Evolutionary conservation across 2,797 vertebrate genomes (phyloP).

Genomic region (Poeciliopsis infans): DNA sequence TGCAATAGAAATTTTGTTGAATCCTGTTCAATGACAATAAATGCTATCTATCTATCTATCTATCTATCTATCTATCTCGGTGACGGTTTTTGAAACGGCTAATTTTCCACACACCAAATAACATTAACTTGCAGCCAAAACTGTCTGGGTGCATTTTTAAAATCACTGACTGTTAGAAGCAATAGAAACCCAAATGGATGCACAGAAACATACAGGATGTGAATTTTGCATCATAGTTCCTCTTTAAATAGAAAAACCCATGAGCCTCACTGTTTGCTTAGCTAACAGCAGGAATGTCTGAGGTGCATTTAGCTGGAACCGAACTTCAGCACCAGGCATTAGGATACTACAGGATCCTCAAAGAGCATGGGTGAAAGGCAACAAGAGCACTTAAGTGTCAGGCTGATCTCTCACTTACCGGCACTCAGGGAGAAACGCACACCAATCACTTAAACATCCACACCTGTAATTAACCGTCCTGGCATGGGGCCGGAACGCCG

Average conservation of each 20-base stretch:
- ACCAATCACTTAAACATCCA: constrained; percentile 70
- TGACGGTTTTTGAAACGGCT: no score
- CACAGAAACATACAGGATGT: no score
- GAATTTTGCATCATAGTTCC: no score
- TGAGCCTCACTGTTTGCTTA: constrained; percentile 1
- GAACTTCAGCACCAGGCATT: constrained; percentile 27
- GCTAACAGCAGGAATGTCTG: constrained; percentile 5
- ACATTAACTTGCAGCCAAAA: no score
- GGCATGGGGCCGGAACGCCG: constrained; percentile 36
- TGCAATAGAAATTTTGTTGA: no score
- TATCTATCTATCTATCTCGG: no score
- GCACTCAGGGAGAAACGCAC: constrained; percentile 38
- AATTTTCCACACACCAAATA: no score
- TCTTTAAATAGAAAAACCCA: not conserved
- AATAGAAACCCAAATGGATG: not conserved
- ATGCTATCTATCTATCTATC: no score
- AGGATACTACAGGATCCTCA: constrained; percentile 53
- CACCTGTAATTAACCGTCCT: constrained; percentile 74
- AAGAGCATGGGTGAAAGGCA: constrained; percentile 60
- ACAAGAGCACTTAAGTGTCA: constrained; percentile 60
- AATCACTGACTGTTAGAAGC: not conserved
- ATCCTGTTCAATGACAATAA: no score
- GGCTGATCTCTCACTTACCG: constrained; percentile 50
- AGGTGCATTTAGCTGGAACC: constrained; percentile 40
- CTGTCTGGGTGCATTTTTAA: no score